Evolutionary conservation across 2,797 vertebrate genomes (phyloP).

Genomic region (Helostoma temminkii): DNA sequence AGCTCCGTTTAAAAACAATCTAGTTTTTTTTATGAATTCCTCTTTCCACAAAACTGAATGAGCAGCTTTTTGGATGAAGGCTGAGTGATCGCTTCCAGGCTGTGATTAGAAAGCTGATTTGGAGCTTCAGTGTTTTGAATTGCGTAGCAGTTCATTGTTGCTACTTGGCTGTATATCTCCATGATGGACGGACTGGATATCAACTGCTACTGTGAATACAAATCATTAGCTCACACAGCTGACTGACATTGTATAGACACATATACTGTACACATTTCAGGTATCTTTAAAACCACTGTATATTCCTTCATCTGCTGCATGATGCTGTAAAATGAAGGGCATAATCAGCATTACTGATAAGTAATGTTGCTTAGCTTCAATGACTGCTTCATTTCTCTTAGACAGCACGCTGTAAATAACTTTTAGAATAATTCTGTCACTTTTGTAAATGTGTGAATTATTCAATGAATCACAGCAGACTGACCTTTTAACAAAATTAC

Average conservation of each 20-base stretch:
- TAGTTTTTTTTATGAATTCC: slow-evolving; percentile 8
- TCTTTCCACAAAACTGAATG: not conserved
- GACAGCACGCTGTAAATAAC: not conserved
- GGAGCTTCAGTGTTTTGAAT: slow-evolving; percentile 24
- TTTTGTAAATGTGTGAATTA: not conserved
- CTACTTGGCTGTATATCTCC: slow-evolving; percentile 21
- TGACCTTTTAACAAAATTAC: too few species aligned
- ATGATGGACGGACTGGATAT: slow-evolving; percentile 34
- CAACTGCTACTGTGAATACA: slow-evolving; percentile 47
- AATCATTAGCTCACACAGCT: slow-evolving; percentile 31
- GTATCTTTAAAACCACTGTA: not conserved
- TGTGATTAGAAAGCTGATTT: slow-evolving; percentile 42
- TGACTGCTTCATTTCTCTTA: slow-evolving; percentile 2
- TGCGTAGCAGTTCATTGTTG: slow-evolving; percentile 14
- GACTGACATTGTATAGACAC: slow-evolving; percentile 16
- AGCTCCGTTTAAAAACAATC: slow-evolving; percentile 16
- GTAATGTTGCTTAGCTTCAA: slow-evolving; percentile 4
- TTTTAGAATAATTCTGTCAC: not conserved
- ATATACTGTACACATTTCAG: not conserved
- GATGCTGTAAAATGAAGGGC: slow-evolving; percentile 15
- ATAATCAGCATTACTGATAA: slow-evolving; percentile 12
- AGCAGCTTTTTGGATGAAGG: not conserved
- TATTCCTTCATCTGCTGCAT: slow-evolving; percentile 1
- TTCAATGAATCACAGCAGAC: not conserved
- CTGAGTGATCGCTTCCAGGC: slow-evolving; percentile 17